These are phyloP conservation scores for Coranthus polyacanthus DNA, from an alignment of 2,797 vertebrate species.

Conservation along the genomic window DNA sequence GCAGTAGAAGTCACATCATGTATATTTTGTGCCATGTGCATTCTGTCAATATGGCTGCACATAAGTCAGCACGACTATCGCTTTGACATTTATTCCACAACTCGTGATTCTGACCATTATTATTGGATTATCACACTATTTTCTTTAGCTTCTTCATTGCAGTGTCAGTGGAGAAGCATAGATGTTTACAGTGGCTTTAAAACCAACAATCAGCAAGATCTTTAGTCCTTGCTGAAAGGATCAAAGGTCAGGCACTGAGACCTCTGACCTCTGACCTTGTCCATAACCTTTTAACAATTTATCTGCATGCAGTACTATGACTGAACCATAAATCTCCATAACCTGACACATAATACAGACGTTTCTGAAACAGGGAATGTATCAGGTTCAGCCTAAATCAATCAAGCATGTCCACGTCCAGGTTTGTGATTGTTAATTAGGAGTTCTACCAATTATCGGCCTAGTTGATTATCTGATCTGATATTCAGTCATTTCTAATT, in stretches of 20 bases:
- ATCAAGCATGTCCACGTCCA: too few species aligned
- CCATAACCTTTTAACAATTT: slow-evolving; percentile 9
- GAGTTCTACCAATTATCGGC: too few species aligned
- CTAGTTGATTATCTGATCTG: too few species aligned
- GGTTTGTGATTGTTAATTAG: too few species aligned
- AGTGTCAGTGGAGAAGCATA: slow-evolving; percentile 12
- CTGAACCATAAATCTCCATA: background rate
- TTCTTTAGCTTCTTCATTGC: background rate
- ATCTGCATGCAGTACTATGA: slow-evolving; percentile 15
- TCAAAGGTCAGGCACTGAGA: slow-evolving; percentile 1
- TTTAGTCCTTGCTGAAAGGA: slow-evolving; percentile 18
- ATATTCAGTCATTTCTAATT: too few species aligned
- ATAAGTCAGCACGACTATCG: slow-evolving; percentile 14
- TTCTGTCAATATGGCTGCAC: slow-evolving; percentile 2
- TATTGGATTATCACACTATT: slow-evolving; percentile 1
- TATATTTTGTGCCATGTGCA: slow-evolving; percentile 5
- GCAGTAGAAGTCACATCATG: slow-evolving; percentile 13
- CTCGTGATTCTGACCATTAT: slow-evolving; percentile 14
- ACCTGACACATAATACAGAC: too few species aligned
- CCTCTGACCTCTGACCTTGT: slow-evolving; percentile 16
- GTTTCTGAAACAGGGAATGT: too few species aligned
- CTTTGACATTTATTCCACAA: slow-evolving; percentile 27
- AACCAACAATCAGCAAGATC: slow-evolving; percentile 8
- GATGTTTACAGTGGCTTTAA: slow-evolving; percentile 12
- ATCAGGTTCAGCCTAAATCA: too few species aligned